Conservation (phyloP, 1,140 invertebrate species). For the Drosophila takahashii region DNA sequence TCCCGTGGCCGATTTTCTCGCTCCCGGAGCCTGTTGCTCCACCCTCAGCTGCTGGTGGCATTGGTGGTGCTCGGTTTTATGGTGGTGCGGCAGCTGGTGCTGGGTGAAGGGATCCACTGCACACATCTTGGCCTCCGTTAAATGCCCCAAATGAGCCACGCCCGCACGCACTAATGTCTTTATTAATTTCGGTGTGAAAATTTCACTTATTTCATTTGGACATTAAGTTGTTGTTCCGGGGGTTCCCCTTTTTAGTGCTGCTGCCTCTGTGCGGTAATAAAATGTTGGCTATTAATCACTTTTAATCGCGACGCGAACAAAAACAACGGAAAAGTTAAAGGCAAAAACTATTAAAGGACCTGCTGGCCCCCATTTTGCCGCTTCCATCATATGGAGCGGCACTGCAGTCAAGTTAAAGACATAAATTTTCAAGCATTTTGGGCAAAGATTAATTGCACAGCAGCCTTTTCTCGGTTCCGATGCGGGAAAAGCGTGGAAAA, state of each 20-base stretch:
- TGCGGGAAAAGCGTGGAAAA: slow-evolving; percentile 28
- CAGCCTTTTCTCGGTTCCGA: slow-evolving; percentile 32
- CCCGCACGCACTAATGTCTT: slow-evolving; percentile 65
- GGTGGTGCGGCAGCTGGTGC: slow-evolving; percentile 65
- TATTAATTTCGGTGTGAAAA: slow-evolving; percentile 74
- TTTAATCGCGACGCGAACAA: slow-evolving; percentile 71
- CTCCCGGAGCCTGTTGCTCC: slow-evolving; percentile 49
- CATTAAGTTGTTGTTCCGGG: slow-evolving; percentile 65
- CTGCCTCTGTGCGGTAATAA: slow-evolving; percentile 53
- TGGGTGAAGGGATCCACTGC: slow-evolving; percentile 50
- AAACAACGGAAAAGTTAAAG: slow-evolving; percentile 44
- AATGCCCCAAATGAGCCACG: slow-evolving; percentile 49
- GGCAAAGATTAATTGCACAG: slow-evolving; percentile 82
- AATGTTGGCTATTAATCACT: slow-evolving; percentile 76
- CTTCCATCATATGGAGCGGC: slow-evolving; percentile 30
- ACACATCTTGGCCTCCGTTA: slow-evolving; percentile 60
- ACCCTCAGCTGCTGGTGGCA: slow-evolving; percentile 35
- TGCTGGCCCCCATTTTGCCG: not conserved
- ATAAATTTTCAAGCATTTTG: slow-evolving; percentile 83
- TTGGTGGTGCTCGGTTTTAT: slow-evolving; percentile 47
- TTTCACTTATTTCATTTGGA: slow-evolving; percentile 81
- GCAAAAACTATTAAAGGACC: slow-evolving; percentile 50
- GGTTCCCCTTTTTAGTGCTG: slow-evolving; percentile 31
- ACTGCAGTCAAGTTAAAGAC: slow-evolving; percentile 73
- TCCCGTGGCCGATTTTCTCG: slow-evolving; percentile 38